Evolutionary conservation across 1,140 invertebrate species (phyloP), one percentile per base, ranked within the genome.

Genomic region (Zaprionus davidi): DNA sequence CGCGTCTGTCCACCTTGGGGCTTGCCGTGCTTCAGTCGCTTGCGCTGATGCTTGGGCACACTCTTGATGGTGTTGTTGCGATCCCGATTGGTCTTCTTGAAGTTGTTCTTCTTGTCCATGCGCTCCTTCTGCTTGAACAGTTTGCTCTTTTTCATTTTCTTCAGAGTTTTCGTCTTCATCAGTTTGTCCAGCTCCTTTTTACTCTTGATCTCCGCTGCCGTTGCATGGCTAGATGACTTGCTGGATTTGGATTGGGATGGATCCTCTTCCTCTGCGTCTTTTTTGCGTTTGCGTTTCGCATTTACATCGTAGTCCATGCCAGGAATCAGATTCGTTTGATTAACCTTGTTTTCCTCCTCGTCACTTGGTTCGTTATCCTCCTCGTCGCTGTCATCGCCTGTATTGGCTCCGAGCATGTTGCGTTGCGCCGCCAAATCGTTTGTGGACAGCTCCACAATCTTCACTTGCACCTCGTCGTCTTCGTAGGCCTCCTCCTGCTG

Each of bases 391-490:
- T 93, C 92, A 71, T 95, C 93, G n/a, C 93, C 84, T 75, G 94
- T 88, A 92, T 96, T 96, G 55, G 94, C 93, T 9, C 96, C 96
- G 69, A 96, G 96, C 92, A 95, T 95, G 84, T 95, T 95, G 75
- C 94, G 94, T 81, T 94, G 94, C 64, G 95, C 94, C 9, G 95
- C 94, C 57, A 96, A 93, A 38, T 95, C 94, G 56, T 94, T 94
- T 53, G 95, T 93, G 31, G 95, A 95, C 13, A 97, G 91, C 86
- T 96, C 96, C 0, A 96, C 93, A 64, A 97, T 95, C 93, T 96
- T 96, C 5, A 97, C 95, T 80, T 95, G 95, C 6, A 96, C 95
- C 83, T 96, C 95, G n/a, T 95, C 95, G 79, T 95, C 94, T 92
- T 96, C 95, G 80, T 95, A 96, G 79, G 96, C 95, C 15, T 95